Evolutionary conservation across 2,888 invertebrate species (phyloP).

Genomic region (Lysandra bellargus): DNA sequence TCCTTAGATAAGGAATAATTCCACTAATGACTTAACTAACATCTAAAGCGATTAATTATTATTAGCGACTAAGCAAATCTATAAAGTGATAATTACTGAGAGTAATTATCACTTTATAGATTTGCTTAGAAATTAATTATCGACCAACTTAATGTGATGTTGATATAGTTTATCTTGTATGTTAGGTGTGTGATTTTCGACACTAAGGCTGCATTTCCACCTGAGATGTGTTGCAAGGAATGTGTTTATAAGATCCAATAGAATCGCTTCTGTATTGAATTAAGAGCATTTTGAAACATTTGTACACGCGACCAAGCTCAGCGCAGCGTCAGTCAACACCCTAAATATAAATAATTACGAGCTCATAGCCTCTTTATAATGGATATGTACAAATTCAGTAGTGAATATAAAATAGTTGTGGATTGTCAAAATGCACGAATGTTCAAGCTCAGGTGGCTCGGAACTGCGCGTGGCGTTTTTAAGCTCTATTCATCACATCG

Average conservation of each 20-base stretch:
- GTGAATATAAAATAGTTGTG: conserved; percentile 31
- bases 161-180: neutral
- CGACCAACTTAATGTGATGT: neutral
- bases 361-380: neutral
- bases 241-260: no score
- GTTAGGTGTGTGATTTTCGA: neutral
- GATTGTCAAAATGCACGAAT: conserved; percentile 22
- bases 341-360: neutral
- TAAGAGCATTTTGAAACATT: no score
- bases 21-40: neutral
- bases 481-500: conserved; percentile 30
- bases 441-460: conserved; percentile 30
- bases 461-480: conserved; percentile 26
- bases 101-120: neutral
- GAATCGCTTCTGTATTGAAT: no score
- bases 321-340: no score
- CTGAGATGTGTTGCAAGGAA: no score
- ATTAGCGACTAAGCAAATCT: no score
- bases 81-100: no score
- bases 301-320: no score
- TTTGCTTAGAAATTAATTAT: conserved; percentile 7
- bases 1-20: neutral
- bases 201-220: no score
- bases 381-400: neutral
- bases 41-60: neutral